Base-by-base conservation (phyloP, 2,888 invertebrate genomes). In the Zootermopsis nevadensis region DNA sequence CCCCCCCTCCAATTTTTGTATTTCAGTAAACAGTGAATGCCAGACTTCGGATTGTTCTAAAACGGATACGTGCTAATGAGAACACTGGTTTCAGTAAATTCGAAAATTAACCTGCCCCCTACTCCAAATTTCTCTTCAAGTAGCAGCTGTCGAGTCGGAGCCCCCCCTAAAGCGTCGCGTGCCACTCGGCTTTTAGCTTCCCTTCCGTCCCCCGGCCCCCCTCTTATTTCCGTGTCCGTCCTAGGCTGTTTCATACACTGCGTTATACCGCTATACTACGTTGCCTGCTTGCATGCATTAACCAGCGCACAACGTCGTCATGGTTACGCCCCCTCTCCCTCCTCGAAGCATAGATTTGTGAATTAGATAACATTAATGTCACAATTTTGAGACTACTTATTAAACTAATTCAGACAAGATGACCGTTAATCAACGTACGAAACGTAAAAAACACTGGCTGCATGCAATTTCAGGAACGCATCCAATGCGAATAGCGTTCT, bases 321-420 rank as follows among this genome's bases (percentile, higher is more conserved):
- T 69, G 69, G 69, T 69, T 69, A 69, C 69, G 69, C 69, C 30
- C 31, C 33, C 69, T 27, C 7, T 69, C 33, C 31, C 69, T 33
- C 69, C 69, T 4, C n/a, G n/a, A 10, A 6, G n/a, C 69, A 69
- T 69, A 69, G 69, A 69, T 30, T 69, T 69, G 69, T 22, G 30
- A 1, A 69, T 33, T 31, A 69, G 69, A 69, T 69, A 19, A 33
- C 69, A 1, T 33, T 31, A 33, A 33, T 33, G 19, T 69, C 48
- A 48, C 1, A 19, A 48, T 48, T 48, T 48, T 6, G 48, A 48
- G 19, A 48, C 15, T 15, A 48, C 15, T 48, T 48, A 48, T n/a
- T n/a, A 48, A 48, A 48, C 19, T 48, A 48, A 48, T 48, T 1
- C 48, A 3, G 1, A 48, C 48, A 48, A 15, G 19, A 12, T 48